Evolutionary conservation across 2,888 invertebrate genomes (phyloP).

Genomic region (Eretmocerus hayati): DNA sequence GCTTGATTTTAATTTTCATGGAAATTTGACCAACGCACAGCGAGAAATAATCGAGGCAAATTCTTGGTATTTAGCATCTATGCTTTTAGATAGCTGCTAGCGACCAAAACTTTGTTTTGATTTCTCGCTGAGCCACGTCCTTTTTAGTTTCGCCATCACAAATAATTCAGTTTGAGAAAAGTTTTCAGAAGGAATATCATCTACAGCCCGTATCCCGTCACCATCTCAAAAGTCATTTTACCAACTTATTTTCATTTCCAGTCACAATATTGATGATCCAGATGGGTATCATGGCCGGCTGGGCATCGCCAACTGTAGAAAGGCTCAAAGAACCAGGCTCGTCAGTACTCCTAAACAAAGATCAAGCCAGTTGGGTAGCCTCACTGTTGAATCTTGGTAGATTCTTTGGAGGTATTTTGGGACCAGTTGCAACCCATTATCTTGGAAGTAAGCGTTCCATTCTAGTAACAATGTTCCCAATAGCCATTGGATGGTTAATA

Average conservation of each 20-base stretch:
- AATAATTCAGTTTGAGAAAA: no score
- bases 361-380: slow-evolving; percentile 33
- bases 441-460: slow-evolving; percentile 29
- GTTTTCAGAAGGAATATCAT: no score
- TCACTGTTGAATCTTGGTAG: slow-evolving; percentile 30
- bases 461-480: slow-evolving; percentile 26
- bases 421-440: slow-evolving; percentile 24
- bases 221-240: no score
- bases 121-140: no score
- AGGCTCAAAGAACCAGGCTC: slow-evolving; percentile 25
- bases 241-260: slow-evolving; percentile 13
- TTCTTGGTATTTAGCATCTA: no score
- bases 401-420: slow-evolving; percentile 27
- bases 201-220: no score
- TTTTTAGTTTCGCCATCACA: no score
- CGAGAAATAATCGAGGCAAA: no score
- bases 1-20: no score
- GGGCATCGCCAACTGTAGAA: slow-evolving; percentile 32
- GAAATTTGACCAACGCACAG: no score
- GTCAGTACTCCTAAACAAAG: slow-evolving; percentile 22
- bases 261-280: slow-evolving; percentile 30
- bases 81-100: no score
- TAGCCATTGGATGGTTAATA: slow-evolving; percentile 26
- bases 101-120: no score
- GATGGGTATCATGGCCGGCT: slow-evolving; percentile 30